Conservation (phyloP, 2,797 vertebrate species). For the Nothura maculosa region DNA sequence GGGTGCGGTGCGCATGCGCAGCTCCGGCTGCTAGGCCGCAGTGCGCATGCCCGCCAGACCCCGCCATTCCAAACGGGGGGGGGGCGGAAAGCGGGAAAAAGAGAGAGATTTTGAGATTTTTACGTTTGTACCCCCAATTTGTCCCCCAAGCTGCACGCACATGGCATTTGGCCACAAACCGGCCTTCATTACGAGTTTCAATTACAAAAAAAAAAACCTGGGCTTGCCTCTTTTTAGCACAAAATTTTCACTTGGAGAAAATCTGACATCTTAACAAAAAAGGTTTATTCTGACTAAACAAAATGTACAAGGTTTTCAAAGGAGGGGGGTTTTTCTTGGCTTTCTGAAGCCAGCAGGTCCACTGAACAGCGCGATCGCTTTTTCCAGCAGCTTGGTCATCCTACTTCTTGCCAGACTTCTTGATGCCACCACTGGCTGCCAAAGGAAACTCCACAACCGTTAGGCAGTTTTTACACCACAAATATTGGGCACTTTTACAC, state of each 20-base stretch:
- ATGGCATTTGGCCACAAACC: not conserved
- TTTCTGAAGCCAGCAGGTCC: conserved; percentile 33
- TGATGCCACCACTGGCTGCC: conserved; percentile 92
- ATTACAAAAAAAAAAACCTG: not conserved
- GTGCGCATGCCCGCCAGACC: no score
- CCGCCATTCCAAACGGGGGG: not conserved
- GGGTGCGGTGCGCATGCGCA: no score
- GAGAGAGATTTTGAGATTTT: not conserved
- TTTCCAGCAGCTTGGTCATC: not conserved
- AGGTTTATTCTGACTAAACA: conserved; percentile 71
- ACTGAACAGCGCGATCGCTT: not conserved
- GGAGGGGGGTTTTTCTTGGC: not conserved
- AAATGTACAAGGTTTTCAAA: conserved; percentile 73
- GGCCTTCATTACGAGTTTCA: not conserved
- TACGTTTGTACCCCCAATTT: not conserved
- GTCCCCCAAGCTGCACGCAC: not conserved
- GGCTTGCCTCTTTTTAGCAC: not conserved
- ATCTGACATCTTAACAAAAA: conserved; percentile 66
- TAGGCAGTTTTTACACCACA: not conserved
- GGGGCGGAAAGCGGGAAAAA: not conserved
- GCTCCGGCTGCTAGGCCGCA: no score
- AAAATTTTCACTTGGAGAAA: not conserved
- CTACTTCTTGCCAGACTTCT: conserved; percentile 98
- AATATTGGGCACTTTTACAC: not conserved
- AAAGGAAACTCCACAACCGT: conserved; percentile 37